Base-by-base conservation (phyloP, 2,797 vertebrate genomes). In the Scleropages formosus region DNA sequence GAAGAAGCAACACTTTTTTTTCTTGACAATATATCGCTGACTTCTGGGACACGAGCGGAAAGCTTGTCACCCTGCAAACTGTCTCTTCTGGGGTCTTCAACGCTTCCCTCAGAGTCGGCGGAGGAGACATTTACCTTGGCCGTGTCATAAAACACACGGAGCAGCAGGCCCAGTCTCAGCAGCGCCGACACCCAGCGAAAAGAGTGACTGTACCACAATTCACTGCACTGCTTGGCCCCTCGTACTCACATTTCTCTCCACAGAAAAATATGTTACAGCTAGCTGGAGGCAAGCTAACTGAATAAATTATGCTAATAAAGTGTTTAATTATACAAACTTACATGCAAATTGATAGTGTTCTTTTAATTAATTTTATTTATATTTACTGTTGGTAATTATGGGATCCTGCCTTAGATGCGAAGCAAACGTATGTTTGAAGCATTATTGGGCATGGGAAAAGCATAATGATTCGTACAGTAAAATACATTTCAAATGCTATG, bases 41-140 rank as follows among this genome's bases (percentile, higher is more conserved):
- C 90, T 93, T 93, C 90, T 89, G 89, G 91, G 88, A 88, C 83
- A 78, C 85, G 87, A 86, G 82, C 74, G 87, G 86, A 86, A 85
- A 83, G 88, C 86, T 83, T 88, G 88, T 87, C 85, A 88, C 87
- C 85, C 84, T 83, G 31, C 85, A 87, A 89, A 88, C 85, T 72
- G 81, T 90, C 86, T 92, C 91, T 90, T 87, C 85, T 66, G 91
- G 91, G 89, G 86, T 83, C 81, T 83, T 78, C 76, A 82, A 72
- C 51, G 86, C 88, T 86, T 89, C 84, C 84, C 83, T 85, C 86
- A 88, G 65, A 27, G 70, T 9, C 12, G 58, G 53, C 79, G 63
- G 18, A 3, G 11, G 53, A 56, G 12, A 56, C 53, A 56, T 56
- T 56, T 56, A 56, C 15, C 18, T 56, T 71, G 31, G 31, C 58